Base-by-base conservation (phyloP, 2,888 invertebrate genomes). In the Dynastes hyllus region DNA sequence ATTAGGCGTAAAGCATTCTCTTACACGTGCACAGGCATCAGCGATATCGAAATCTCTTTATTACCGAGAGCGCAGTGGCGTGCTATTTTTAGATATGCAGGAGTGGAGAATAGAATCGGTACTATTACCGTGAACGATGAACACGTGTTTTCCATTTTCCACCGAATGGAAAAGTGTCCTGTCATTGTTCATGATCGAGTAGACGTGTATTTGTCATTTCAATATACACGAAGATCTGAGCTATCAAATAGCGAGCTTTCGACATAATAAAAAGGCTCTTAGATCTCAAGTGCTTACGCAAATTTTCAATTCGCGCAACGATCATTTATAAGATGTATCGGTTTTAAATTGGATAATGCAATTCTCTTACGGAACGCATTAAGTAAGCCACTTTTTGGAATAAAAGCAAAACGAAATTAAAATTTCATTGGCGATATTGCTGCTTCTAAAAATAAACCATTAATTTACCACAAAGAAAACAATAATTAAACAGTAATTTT, bases 1-100 rank as follows among this genome's bases (percentile, higher is more conserved):
- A 73, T 55, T 73, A 73, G 61, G 61, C 40, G 61, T 73, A 61
- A 73, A 61, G 5, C 27, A 27, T 61, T 61, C 73, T 3, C 40
- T 13, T 2, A 22, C 22, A 32, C 53, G 69, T 55, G 55, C 53
- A 71, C 16, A n/a, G 9, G 3, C 66, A 40, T 55, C 58, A 16
- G 6, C 29, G 45, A 45, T 67, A 51, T 67, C 40, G 45, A 67
- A 22, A 45, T 45, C 16, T 32, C 65, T 65, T 51, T 51, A 51
- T 51, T n/a, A 51, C 2, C 0, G 6, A 51, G n/a, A 50, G 50
- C 4, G 32, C 13, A 50, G 50, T 50, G 13, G 50, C 53, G n/a
- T 4, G n/a, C n/a, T 70, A 70, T 70, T 70, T 70, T 70, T 70
- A 70, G 53, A 32, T 40, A n/a, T 16, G 37, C 6, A n/a, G 16